Percentiles rank a stretch among this genome's conserved stretches.
phyloP scores from a whole-genome alignment of 2,113 vertebrate genomes.

The Sigmodon hispidus region DNA sequence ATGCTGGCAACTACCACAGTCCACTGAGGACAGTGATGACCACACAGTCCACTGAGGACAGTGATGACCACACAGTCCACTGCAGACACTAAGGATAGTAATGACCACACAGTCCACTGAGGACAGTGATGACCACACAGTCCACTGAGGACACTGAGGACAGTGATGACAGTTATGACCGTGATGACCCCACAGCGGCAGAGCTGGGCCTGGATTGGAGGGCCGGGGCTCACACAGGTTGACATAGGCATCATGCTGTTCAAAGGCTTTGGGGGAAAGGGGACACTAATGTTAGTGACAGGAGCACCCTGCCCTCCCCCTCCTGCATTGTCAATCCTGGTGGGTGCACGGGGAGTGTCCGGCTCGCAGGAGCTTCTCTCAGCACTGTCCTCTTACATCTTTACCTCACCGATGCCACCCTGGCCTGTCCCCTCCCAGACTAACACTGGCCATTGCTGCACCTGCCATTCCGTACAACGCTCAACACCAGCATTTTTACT shows the following conservation, averaged over 20 bases:
- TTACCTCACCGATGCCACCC: constrained; percentile 39
- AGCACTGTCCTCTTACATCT: constrained; percentile 79
- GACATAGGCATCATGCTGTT: not conserved
- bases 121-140: too few relatives aligned
- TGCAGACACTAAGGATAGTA: too few relatives aligned
- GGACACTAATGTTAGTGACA: constrained; percentile 76
- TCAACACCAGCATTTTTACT: constrained; percentile 87
- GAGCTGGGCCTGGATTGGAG: not conserved
- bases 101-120: too few relatives aligned
- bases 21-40: too few relatives aligned
- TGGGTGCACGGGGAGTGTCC: not conserved
- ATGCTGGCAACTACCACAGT: not conserved
- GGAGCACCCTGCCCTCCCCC: not conserved
- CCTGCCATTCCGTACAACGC: constrained; percentile 77
- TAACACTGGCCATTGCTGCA: constrained; percentile 28
- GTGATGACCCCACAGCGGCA: not conserved
- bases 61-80: not conserved
- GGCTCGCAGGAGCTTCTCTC: constrained; percentile 35
- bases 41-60: not conserved
- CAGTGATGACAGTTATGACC: too few relatives aligned
- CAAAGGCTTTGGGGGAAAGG: not conserved
- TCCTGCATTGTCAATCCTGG: constrained; percentile 22
- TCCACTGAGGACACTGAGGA: too few relatives aligned
- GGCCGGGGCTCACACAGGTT: not conserved
- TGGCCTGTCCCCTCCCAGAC: constrained; percentile 34